Evolutionary conservation across 2,888 invertebrate genomes (phyloP), one percentile per base, ranked within the genome.

Genomic region (Boloria euphrosyne): DNA sequence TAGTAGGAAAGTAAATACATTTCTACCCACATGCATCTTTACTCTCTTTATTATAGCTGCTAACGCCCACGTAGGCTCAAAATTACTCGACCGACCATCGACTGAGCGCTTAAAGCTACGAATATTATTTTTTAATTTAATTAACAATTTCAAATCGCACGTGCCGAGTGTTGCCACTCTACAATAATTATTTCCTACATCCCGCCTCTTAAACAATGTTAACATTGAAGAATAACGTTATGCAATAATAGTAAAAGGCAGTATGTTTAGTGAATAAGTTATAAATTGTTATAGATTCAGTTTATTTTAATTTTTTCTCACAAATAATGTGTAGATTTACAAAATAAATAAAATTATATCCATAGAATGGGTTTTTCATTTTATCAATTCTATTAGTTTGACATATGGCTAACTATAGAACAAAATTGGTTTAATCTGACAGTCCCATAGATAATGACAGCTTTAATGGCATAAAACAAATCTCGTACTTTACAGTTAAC

Each of bases 181-280:
- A 83, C 83, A 83, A 81, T 89, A 90, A 90, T 90, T 89, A 90
- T 89, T 90, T 90, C 90, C 90, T 89, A 87, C 86, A 82, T 78
- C 82, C 80, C 78, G 78, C 77, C 82, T 81, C 80, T 78, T 80
- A 82, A 80, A 87, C 85, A 87, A 89, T 76, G 65, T 86, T 82
- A 85, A 84, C 81, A 87, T 80, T 77, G 81, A 79, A 81, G 85
- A 84, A 85, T 81, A 82, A 80, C 81, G 76, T 78, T 76, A 76
- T 69, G 65, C 65, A 62, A 44, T 53, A 62, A 50, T 22, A 57
- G 49, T 61, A 16, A n/a, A 13, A 17, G 44, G 50, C n/a, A 57
- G 17, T 14, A 16, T 7, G 46, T 16, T 59, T 31, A 49, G 22
- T 47, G 16, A n/a, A 14, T 18, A 10, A 22, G 3, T 2, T 22